Percentiles rank a stretch among this genome's conserved stretches.
These are phyloP conservation scores for Scalopus aquaticus DNA, from an alignment of 2,113 vertebrate genomes.

Conservation along the genomic window DNA sequence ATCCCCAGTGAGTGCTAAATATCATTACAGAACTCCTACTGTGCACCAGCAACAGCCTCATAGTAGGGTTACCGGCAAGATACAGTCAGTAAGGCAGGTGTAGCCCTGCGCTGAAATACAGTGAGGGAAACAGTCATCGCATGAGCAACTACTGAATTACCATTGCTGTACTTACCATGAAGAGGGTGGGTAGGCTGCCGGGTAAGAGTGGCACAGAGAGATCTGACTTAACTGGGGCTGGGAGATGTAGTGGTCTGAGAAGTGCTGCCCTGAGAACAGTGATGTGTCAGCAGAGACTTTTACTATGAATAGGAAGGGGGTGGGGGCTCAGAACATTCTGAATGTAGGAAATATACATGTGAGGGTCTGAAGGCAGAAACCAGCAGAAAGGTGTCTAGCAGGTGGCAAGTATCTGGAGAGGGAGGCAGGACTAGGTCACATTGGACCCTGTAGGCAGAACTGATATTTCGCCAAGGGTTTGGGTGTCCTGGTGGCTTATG, in stretches of 20 bases:
- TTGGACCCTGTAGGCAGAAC: background rate
- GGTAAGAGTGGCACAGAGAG: background rate
- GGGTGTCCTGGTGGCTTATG: background rate
- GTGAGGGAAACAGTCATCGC: background rate
- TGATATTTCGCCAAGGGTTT: background rate
- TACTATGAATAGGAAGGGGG: background rate
- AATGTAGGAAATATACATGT: background rate
- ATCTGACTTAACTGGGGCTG: background rate
- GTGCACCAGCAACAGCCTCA: background rate
- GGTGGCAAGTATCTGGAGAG: background rate
- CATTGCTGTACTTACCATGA: background rate
- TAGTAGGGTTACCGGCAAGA: background rate
- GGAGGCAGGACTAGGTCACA: background rate
- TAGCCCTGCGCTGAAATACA: background rate
- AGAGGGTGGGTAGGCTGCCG: background rate
- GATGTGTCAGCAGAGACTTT: background rate
- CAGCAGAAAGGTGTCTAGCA: background rate
- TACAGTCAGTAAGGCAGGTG: background rate
- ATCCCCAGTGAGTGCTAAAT: background rate
- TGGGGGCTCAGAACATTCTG: background rate
- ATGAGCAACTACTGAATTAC: background rate
- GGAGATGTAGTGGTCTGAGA: background rate
- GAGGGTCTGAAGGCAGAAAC: constrained; percentile 18
- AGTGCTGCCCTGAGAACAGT: background rate
- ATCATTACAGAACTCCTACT: background rate